These are phyloP conservation scores for Ardeotis arabs DNA, from an alignment of 2,113 vertebrate species.

Conservation along the genomic window DNA sequence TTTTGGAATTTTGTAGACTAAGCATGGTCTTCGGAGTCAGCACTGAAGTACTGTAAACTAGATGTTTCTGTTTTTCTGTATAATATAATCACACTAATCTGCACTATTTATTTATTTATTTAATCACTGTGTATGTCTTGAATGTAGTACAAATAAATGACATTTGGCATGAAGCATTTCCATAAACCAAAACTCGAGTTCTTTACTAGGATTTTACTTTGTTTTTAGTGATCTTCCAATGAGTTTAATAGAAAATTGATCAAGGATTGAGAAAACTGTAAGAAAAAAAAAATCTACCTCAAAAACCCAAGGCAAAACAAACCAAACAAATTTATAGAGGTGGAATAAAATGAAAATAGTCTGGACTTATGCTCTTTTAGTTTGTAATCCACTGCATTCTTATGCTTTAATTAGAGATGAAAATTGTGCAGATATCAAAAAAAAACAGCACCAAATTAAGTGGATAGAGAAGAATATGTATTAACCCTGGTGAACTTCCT, in stretches of 20 bases:
- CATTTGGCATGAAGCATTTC: not conserved
- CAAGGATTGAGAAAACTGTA: not conserved
- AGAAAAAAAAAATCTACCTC: not conserved
- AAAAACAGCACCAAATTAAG: not conserved
- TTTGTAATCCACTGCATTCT: not conserved
- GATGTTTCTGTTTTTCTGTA: not conserved
- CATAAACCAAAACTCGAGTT: not conserved
- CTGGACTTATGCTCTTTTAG: not conserved
- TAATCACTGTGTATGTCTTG: not conserved
- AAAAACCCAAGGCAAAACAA: not conserved
- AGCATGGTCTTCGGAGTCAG: slow-evolving; percentile 6
- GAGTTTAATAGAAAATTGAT: not conserved
- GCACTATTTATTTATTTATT: not conserved
- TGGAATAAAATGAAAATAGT: not conserved
- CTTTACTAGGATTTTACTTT: not conserved
- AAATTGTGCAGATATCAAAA: not conserved
- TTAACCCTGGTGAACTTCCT: not conserved
- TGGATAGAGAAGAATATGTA: not conserved
- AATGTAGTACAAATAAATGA: not conserved
- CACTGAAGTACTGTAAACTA: not conserved
- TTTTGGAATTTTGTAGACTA: slow-evolving; percentile 21
- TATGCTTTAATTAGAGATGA: not conserved
- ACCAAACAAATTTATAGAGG: not conserved
- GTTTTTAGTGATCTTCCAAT: not conserved
- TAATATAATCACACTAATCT: not conserved